Evolutionary conservation across 2,888 invertebrate genomes (phyloP).

Genomic region (Xestoiulus laeticollis): DNA sequence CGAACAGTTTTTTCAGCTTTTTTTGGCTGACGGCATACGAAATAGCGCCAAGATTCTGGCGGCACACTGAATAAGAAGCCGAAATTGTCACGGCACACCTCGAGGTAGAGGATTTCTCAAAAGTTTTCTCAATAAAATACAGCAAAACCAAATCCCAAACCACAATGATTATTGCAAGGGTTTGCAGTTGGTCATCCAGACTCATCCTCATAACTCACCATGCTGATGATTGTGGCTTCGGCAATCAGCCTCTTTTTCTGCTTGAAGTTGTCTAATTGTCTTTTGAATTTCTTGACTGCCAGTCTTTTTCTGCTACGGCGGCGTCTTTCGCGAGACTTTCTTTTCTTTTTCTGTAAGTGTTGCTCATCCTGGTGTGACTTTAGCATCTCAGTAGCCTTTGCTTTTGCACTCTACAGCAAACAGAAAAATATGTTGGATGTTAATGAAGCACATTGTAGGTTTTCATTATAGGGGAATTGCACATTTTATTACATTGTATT

Average conservation of each 20-base stretch:
- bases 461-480: no score
- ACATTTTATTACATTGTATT: no score
- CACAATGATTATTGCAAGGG: no score
- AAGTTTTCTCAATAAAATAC: no score
- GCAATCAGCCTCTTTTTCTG: slow-evolving; percentile 4
- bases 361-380: slow-evolving; percentile 42
- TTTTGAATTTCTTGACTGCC: background rate
- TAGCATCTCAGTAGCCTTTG: slow-evolving; percentile 36
- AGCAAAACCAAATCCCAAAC: no score
- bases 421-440: background rate
- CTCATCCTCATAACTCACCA: background rate
- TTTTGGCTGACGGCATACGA: no score
- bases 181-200: no score
- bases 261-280: background rate
- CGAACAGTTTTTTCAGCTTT: no score
- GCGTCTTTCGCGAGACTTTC: background rate
- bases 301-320: background rate
- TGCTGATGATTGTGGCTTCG: slow-evolving; percentile 1
- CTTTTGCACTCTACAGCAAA: background rate
- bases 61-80: no score
- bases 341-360: slow-evolving; percentile 32
- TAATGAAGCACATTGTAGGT: background rate
- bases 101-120: no score
- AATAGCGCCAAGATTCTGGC: no score
- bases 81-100: no score